Evolutionary conservation across 2,113 vertebrate genomes (phyloP), one percentile per base, ranked within the genome.

Genomic region (Protomyctophum bolini): DNA sequence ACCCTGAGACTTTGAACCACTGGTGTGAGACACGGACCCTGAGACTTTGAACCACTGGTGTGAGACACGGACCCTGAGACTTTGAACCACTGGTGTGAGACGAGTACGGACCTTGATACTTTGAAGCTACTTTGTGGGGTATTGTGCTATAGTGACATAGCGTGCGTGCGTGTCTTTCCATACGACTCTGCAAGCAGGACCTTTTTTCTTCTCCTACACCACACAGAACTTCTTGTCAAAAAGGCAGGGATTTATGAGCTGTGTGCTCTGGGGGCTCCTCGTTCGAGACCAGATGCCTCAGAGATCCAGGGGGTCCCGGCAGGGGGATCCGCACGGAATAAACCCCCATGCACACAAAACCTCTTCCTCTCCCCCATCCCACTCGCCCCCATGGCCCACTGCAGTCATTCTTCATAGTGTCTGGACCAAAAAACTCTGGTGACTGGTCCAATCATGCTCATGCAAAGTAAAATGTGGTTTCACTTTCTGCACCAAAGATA

Each of bases 341-440:
- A 70, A 58, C 70, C 58, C 48, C 55, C 74, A 21, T 21, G 21
- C 21, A 75, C 73, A 72, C 21, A 75, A 81, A 49, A 59, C 57
- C 56, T 14, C 12, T 70, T 10, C 55, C 63, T 33, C 33, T 68
- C 28, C 11, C 33, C 45, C 57, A 47, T 55, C 68, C 46, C 10
- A 41, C 33, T 54, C 45, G n/a, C 8, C 14, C 48, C 47, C 45
- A 60, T 63, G 6, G 72, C 52, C 61, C 49, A 12, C 41, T 54
- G 46, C 60, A 61, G 45, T 15, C 11, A 61, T 51, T 68, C 1
- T 51, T 62, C 58, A 51, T 15, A 58, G 28, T 58, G 12, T 15
- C 55, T 58, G 57, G 28, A 58, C 7, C 56, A 58, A 29, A 28
- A 21, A 21, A 21, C 9, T 15, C 12, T 2, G 29, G 47, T 11